These are phyloP conservation scores for Trypoxylus dichotomus DNA, from an alignment of 1,140 invertebrate genomes.

Conservation along the genomic window DNA sequence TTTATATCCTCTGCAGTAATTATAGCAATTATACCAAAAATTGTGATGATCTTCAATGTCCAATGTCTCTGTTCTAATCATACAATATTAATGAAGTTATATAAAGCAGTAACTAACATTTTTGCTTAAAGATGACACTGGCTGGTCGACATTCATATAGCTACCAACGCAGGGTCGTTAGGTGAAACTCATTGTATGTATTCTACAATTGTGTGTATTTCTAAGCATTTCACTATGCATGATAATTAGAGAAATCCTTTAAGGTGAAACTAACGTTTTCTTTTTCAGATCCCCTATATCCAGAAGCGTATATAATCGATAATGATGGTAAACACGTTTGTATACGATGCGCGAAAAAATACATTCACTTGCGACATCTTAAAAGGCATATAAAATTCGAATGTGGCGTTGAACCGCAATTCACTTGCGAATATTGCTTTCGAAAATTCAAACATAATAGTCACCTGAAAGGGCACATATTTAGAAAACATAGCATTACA, in stretches of 20 bases:
- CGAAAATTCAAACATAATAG: constrained; percentile 47
- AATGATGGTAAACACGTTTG: neutral
- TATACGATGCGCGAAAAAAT: neutral
- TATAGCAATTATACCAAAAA: no score
- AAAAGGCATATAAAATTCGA: constrained; percentile 60
- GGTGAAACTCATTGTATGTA: neutral
- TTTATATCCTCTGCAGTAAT: no score
- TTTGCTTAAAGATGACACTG: no score
- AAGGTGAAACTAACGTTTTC: neutral
- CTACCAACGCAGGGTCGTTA: no score
- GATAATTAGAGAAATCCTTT: neutral
- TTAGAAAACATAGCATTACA: neutral
- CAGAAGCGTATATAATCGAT: constrained; percentile 1
- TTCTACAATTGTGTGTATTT: neutral
- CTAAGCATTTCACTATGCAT: neutral
- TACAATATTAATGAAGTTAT: no score
- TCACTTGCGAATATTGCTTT: constrained; percentile 54
- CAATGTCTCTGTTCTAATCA: no score
- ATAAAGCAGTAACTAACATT: no score
- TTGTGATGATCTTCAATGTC: no score
- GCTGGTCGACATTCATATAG: no score
- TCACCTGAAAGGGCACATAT: constrained; percentile 31
- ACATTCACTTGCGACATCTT: constrained; percentile 4
- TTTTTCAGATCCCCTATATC: constrained; percentile 4
- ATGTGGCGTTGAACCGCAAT: constrained; percentile 60